phyloP scores from a whole-genome alignment of 2,113 vertebrate species.

The Bos taurus region ARS-UCD2.0 NC_037343.1:26368501-26369000 shows the following conservation, averaged over 20 bases:
- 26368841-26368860: not conserved
- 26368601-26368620: not conserved
- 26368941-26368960: not conserved
- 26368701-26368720: not conserved
- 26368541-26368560: constrained; percentile 15
- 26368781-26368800: not conserved
- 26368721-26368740: not conserved
- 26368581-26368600: not conserved
- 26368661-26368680: not conserved
- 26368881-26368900: not conserved
- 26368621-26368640: not conserved
- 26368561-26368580: not conserved
- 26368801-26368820: not conserved
- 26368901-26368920: not conserved
- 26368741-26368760: not conserved
- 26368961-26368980: not conserved
- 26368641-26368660: not conserved
- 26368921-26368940: not conserved
- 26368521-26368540: constrained; percentile 42
- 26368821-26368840: not conserved
- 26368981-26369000: not conserved
- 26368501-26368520: constrained; percentile 56
- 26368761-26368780: not conserved
- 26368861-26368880: not conserved
- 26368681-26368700: not conserved